These are phyloP conservation scores for Seriola aureovittata DNA, from an alignment of 2,113 vertebrate genomes.

Conservation along the genomic window DNA sequence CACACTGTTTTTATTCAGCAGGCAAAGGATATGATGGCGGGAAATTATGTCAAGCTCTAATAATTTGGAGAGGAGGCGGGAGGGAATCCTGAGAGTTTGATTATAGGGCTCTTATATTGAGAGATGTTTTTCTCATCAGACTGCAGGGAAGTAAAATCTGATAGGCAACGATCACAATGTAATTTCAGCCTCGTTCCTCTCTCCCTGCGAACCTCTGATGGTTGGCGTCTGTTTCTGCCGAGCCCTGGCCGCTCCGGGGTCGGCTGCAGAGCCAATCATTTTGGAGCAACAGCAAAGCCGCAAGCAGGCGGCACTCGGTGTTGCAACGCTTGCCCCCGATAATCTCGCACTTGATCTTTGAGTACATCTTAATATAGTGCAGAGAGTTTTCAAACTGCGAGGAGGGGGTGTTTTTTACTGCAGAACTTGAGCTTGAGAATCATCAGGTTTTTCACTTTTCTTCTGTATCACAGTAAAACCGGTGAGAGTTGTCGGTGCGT, in stretches of 20 bases:
- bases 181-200: slow-evolving; percentile 25
- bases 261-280: slow-evolving; percentile 20
- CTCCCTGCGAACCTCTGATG: background rate
- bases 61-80: slow-evolving; percentile 5
- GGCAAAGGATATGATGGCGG: background rate
- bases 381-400: background rate
- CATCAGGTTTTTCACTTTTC: too few species aligned
- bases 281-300: background rate
- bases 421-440: too few species aligned
- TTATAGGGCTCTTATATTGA: background rate
- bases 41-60: slow-evolving; percentile 6
- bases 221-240: slow-evolving; percentile 30
- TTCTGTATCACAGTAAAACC: background rate
- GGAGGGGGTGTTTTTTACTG: too few species aligned
- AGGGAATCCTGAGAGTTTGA: background rate
- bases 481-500: background rate
- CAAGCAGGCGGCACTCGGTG: background rate
- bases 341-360: background rate
- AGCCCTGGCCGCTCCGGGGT: slow-evolving; percentile 34
- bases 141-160: slow-evolving; percentile 42
- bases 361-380: background rate
- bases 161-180: slow-evolving; percentile 43
- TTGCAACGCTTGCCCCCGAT: background rate
- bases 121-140: slow-evolving; percentile 7
- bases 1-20: background rate